phyloP scores from a whole-genome alignment of 2,113 vertebrate genomes.

The Bungarus multicinctus region DNA sequence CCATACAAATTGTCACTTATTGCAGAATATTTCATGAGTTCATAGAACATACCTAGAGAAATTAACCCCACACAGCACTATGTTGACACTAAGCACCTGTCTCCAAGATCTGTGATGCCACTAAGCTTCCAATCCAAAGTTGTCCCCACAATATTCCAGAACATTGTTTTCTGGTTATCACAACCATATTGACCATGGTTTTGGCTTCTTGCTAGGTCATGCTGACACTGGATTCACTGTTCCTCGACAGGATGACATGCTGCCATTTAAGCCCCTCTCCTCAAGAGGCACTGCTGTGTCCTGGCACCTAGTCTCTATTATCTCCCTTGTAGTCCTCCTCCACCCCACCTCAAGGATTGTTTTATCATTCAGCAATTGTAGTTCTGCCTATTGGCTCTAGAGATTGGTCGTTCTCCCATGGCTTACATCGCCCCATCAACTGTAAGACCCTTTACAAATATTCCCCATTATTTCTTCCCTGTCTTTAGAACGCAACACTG shows the following conservation, averaged over 20 bases:
- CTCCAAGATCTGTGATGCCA: neutral
- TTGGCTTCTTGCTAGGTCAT: neutral
- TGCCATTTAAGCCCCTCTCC: conserved; percentile 1
- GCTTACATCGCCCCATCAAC: neutral
- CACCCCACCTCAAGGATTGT: neutral
- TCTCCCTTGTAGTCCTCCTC: conserved; percentile 2
- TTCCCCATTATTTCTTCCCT: no score
- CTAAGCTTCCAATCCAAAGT: neutral
- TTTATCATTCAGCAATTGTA: neutral
- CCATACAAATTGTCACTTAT: neutral
- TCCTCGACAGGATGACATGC: neutral
- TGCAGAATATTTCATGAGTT: neutral
- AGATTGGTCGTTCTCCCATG: neutral
- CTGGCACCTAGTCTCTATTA: conserved; percentile 8
- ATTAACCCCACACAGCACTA: neutral
- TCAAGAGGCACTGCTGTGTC: conserved; percentile 12
- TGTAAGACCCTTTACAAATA: neutral
- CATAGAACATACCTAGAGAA: neutral
- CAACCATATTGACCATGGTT: neutral
- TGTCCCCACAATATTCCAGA: neutral
- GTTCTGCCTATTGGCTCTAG: neutral
- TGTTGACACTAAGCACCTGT: neutral
- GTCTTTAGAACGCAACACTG: neutral
- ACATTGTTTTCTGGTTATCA: neutral
- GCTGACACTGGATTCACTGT: neutral